phyloP scores from a whole-genome alignment of 2,888 invertebrate species.

The Habroteleia sp. region DNA sequence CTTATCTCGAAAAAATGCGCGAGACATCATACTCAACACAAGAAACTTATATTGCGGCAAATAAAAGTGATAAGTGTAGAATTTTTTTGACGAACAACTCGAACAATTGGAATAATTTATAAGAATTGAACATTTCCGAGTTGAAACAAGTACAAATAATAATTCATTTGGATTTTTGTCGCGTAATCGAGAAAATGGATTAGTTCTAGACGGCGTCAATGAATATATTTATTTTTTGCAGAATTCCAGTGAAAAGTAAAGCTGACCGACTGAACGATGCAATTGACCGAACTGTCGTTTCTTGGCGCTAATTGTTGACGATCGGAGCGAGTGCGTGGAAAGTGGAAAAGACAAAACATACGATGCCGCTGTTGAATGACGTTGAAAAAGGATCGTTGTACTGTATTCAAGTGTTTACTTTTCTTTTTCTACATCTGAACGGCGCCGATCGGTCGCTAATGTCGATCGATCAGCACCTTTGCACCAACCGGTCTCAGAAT shows the following conservation, averaged over 20 bases:
- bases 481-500: slow-evolving; percentile 56
- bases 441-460: slow-evolving; percentile 65
- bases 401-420: slow-evolving; percentile 54
- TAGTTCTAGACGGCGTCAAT: slow-evolving; percentile 1
- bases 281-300: slow-evolving; percentile 47
- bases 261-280: slow-evolving; percentile 29
- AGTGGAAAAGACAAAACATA: slow-evolving; percentile 51
- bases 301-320: slow-evolving; percentile 53
- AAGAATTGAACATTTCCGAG: too few relatives aligned
- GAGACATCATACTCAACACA: too few relatives aligned
- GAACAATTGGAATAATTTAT: too few relatives aligned
- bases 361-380: slow-evolving; percentile 58
- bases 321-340: slow-evolving; percentile 41
- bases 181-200: too few relatives aligned
- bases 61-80: too few relatives aligned
- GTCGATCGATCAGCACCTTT: slow-evolving; percentile 63
- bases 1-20: too few relatives aligned
- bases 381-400: slow-evolving; percentile 59
- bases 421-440: slow-evolving; percentile 53
- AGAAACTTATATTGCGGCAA: too few relatives aligned
- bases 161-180: too few relatives aligned
- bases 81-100: too few relatives aligned
- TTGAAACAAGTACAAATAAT: too few relatives aligned
- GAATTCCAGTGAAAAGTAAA: slow-evolving; percentile 22
- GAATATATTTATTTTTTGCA: slow-evolving; percentile 9